Percentiles rank a stretch among this genome's conserved stretches.
Evolutionary conservation across 2,888 invertebrate genomes (phyloP).

Genomic region (Agonopterix alstromeriana): DNA sequence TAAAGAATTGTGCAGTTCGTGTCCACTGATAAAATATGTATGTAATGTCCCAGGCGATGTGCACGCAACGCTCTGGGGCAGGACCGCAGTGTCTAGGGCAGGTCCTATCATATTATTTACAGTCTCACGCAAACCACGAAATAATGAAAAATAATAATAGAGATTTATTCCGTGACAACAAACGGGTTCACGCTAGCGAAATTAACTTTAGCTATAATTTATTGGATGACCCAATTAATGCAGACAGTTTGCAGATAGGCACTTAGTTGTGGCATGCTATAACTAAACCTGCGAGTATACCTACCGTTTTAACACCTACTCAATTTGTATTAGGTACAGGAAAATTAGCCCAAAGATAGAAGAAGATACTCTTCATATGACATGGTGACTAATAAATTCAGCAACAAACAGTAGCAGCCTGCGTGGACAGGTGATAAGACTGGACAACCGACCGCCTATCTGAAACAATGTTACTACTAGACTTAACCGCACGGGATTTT

Average conservation of each 20-base stretch:
- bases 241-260: conserved; percentile 12
- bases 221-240: conserved; percentile 21
- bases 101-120: conserved; percentile 2
- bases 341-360: too few relatives aligned
- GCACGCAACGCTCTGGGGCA: conserved; percentile 18
- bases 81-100: conserved; percentile 4
- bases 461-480: too few relatives aligned
- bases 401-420: too few relatives aligned
- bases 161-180: conserved; percentile 9
- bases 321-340: too few relatives aligned
- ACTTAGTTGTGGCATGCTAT: conserved; percentile 15
- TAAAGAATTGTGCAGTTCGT: conserved; percentile 16
- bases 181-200: conserved; percentile 12
- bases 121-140: conserved; percentile 13
- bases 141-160: conserved; percentile 5
- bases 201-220: conserved; percentile 19
- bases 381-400: too few relatives aligned
- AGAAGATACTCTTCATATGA: too few relatives aligned
- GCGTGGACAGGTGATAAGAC: too few relatives aligned
- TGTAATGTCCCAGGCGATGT: conserved; percentile 12
- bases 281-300: conserved; percentile 5
- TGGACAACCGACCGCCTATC: too few relatives aligned
- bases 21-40: conserved; percentile 28
- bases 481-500: too few relatives aligned
- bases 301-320: too few relatives aligned